These are phyloP conservation scores for Cosmorhoe ocellata DNA, from an alignment of 2,888 invertebrate species.

Conservation along the genomic window DNA sequence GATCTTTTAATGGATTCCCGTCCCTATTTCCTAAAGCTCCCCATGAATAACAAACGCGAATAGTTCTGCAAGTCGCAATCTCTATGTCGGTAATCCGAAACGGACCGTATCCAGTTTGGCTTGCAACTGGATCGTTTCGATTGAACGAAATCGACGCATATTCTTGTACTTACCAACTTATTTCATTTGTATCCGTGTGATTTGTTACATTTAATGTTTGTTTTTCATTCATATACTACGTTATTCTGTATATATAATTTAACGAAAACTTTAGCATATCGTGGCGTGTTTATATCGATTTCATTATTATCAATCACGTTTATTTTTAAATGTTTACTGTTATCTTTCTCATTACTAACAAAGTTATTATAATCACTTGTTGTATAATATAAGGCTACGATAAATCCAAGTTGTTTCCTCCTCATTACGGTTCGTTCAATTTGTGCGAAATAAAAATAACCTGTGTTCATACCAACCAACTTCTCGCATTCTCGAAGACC, in stretches of 20 bases:
- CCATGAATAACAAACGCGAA: conserved; percentile 24
- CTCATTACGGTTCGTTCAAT: conserved; percentile 21
- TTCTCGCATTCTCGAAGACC: conserved; percentile 32
- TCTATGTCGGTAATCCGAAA: conserved; percentile 52
- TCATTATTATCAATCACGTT: neutral
- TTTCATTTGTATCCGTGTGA: too few relatives aligned
- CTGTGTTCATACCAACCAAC: conserved; percentile 30
- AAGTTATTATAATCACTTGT: conserved; percentile 10
- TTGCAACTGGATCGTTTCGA: conserved; percentile 59
- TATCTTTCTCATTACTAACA: conserved; percentile 12
- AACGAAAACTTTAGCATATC: too few relatives aligned
- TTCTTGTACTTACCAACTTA: conserved; percentile 11
- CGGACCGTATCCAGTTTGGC: conserved; percentile 50
- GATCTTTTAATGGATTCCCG: neutral
- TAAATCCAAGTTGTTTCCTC: conserved; percentile 22
- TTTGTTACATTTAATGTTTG: too few relatives aligned
- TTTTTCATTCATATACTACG: too few relatives aligned
- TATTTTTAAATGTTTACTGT: conserved; percentile 3
- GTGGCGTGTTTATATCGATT: too few relatives aligned
- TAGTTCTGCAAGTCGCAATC: conserved; percentile 31
- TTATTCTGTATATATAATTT: too few relatives aligned
- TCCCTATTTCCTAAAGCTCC: conserved; percentile 17
- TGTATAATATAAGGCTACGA: conserved; percentile 10
- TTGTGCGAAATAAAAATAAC: conserved; percentile 24
- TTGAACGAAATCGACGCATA: conserved; percentile 35